Conservation (phyloP, 2,113 vertebrate species). For the Cebidichthys violaceus region DNA sequence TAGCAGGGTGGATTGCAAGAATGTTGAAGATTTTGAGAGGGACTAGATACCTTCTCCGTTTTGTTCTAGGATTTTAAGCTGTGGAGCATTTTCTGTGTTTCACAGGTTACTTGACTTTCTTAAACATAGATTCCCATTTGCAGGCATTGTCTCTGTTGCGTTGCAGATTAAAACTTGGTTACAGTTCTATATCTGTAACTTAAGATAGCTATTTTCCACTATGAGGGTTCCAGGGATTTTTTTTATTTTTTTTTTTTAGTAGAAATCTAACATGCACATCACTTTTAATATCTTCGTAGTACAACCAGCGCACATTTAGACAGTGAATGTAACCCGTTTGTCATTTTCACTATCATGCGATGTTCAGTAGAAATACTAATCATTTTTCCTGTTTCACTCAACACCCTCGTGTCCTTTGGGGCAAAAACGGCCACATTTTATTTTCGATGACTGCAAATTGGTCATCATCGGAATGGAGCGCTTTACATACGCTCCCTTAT, state of each 20-base stretch:
- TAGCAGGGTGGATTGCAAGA: constrained; percentile 79
- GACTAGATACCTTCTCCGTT: constrained; percentile 70
- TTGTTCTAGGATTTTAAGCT: constrained; percentile 68
- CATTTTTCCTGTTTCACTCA: constrained; percentile 29
- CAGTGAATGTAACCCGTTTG: constrained; percentile 6
- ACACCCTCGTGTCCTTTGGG: constrained; percentile 30
- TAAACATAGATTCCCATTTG: constrained; percentile 65
- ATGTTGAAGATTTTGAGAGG: constrained; percentile 68
- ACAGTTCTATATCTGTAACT: constrained; percentile 42
- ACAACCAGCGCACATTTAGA: constrained; percentile 24
- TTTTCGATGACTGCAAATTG: constrained; percentile 69
- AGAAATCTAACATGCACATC: constrained; percentile 31
- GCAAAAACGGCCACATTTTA: constrained; percentile 32
- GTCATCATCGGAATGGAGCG: constrained; percentile 53
- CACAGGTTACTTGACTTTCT: constrained; percentile 69
- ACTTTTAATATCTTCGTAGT: constrained; percentile 23
- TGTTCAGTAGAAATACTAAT: constrained; percentile 11
- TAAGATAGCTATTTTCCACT: constrained; percentile 40
- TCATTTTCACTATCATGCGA: constrained; percentile 13
- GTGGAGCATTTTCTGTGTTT: constrained; percentile 78
- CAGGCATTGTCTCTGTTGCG: constrained; percentile 58
- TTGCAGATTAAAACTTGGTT: constrained; percentile 48
- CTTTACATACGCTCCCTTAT: constrained; percentile 49
- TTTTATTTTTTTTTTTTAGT: neutral
- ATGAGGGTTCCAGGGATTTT: constrained; percentile 27